Percentiles rank a stretch among this genome's conserved stretches.
Conservation (phyloP, 2,797 vertebrate genomes). For the Gallinago solitaria region DNA sequence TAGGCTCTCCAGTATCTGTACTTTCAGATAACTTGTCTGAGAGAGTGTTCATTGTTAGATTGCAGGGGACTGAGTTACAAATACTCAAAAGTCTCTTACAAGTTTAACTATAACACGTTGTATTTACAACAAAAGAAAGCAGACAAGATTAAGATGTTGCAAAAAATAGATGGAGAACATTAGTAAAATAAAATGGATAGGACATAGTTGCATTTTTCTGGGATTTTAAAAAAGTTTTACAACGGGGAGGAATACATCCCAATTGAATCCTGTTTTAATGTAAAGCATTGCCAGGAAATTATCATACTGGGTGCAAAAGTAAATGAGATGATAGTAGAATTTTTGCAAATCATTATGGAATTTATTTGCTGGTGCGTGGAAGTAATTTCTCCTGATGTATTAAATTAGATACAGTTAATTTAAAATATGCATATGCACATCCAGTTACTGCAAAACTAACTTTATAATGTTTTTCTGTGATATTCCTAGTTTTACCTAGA, state of each 20-base stretch:
- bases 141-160: background rate
- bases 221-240: background rate
- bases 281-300: background rate
- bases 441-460: background rate
- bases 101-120: background rate
- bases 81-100: background rate
- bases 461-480: background rate
- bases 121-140: constrained; percentile 21
- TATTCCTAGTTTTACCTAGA: background rate
- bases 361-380: background rate
- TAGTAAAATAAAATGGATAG: background rate
- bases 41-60: constrained; percentile 22
- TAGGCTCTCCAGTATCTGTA: background rate
- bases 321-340: background rate
- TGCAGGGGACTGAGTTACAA: constrained; percentile 15
- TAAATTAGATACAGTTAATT: background rate
- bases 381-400: background rate
- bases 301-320: background rate
- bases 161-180: background rate
- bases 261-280: background rate
- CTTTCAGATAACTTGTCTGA: background rate
- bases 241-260: background rate
- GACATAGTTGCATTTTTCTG: background rate
- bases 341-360: background rate
- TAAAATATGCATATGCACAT: background rate